Conservation (phyloP, 1,140 invertebrate genomes). For the Danaus plexippus region DNA sequence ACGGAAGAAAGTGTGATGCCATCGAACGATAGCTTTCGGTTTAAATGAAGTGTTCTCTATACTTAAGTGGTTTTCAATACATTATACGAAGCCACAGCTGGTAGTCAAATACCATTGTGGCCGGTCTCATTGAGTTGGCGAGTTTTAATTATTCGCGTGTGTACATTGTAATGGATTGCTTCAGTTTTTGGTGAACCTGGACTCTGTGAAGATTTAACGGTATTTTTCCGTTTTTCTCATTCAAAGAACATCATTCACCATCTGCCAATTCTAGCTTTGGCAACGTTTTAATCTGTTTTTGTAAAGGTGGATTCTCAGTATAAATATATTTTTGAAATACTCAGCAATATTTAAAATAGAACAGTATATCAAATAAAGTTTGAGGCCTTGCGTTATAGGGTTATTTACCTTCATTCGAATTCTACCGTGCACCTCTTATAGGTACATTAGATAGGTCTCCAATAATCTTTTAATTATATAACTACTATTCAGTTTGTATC, state of each 20-base stretch:
- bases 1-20: conserved; percentile 51
- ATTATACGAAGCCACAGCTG: no score
- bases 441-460: no score
- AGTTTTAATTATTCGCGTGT: conserved; percentile 28
- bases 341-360: not conserved
- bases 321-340: no score
- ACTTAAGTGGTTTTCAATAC: conserved; percentile 14
- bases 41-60: conserved; percentile 36
- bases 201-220: conserved; percentile 26
- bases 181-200: conserved; percentile 11
- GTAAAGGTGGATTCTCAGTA: no score
- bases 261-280: no score
- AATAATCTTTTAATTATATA: no score
- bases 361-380: conserved; percentile 18
- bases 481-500: no score
- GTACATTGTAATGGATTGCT: conserved; percentile 7
- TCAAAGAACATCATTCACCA: not conserved
- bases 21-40: conserved; percentile 31
- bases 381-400: no score
- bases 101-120: no score
- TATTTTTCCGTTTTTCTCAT: conserved; percentile 7
- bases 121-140: conserved; percentile 1
- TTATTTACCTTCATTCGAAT: no score
- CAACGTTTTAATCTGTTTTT: no score
- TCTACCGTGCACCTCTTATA: no score